Evolutionary conservation across 2,797 vertebrate genomes (phyloP), one percentile per base, ranked within the genome.

Genomic region (Geotrypetes seraphini): DNA sequence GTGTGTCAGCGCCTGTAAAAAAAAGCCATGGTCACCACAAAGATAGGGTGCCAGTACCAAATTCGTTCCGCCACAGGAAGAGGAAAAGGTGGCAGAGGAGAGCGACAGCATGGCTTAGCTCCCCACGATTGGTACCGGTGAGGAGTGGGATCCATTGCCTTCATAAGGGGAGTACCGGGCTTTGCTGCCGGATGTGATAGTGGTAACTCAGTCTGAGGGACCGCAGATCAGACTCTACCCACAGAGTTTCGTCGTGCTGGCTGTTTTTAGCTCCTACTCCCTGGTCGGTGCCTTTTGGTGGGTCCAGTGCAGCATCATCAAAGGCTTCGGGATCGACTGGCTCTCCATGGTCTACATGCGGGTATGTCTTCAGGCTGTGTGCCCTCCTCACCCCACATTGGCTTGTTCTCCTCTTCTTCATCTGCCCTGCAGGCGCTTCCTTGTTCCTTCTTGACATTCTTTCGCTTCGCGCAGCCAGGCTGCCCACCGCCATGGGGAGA

Each of bases 251-350:
- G 70, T 49, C 3, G 89, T 97, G 33, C 78, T 98, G 9, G 23
- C 62, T 2, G 71, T 92, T 2, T 97, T 98, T 81, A 88, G 91
- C 68, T 70, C 90, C 42, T 96, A 84, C 67, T 98, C 94, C 1
- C 73, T 96, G 50, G 72, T 91, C 33, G 97, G 98, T 70, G 88
- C 92, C 31, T 98, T 94, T 54, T 94, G 98, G 59, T 97, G 94
- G 94, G 98, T 98, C 73, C 92, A 97, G 50, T 97, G 97, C 83
- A 91, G 92, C 84, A 96, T 92, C 80, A 82, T 96, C 63, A 43
- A 44, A 71, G n/a, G n/a, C n/a, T n/a, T n/a, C n/a, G n/a, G n/a
- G 55, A 72, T 96, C 26, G 80, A 96, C 86, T 90, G 86, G 92
- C 89, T 98, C 10, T 97, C 92, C 47, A 72, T 97, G 69, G 86